A percentile compares a stretch with the other conserved stretches of the same genome.
Conservation (phyloP, 2,888 invertebrate species). For the Dicyrtomina minuta region DNA sequence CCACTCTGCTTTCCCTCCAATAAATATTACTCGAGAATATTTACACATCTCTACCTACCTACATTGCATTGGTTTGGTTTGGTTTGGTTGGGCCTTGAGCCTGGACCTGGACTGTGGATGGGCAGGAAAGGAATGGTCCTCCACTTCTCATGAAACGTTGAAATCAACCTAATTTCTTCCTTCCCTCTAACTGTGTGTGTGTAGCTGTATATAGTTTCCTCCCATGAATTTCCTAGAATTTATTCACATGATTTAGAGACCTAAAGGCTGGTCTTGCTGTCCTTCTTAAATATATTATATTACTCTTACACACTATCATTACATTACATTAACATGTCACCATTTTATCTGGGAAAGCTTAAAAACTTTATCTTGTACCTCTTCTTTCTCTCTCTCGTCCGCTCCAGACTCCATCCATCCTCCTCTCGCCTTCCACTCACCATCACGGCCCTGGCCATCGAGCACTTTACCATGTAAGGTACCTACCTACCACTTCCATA, state of each 20-base stretch:
- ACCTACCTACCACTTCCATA: too few relatives aligned
- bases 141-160: background rate
- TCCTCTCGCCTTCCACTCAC: background rate
- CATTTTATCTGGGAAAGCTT: conserved; percentile 21
- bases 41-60: too few relatives aligned
- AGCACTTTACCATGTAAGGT: too few relatives aligned
- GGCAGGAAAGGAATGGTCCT: too few relatives aligned
- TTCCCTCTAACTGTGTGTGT: conserved; percentile 4
- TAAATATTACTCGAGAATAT: too few relatives aligned
- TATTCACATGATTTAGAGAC: conserved; percentile 24
- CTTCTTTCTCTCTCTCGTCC: background rate
- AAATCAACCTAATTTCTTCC: conserved; percentile 32
- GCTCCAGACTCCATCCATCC: background rate
- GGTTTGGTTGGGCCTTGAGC: background rate
- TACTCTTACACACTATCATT: conserved; percentile 28
- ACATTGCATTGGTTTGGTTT: too few relatives aligned
- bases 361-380: background rate
- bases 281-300: conserved; percentile 9
- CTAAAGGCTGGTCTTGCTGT: conserved; percentile 2
- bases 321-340: conserved; percentile 33
- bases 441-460: too few relatives aligned
- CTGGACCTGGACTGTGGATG: background rate
- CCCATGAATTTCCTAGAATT: conserved; percentile 23
- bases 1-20: conserved; percentile 16
- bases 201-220: background rate